Conservation (phyloP, 1,140 invertebrate species). For the Andrena cerasifolii region DNA sequence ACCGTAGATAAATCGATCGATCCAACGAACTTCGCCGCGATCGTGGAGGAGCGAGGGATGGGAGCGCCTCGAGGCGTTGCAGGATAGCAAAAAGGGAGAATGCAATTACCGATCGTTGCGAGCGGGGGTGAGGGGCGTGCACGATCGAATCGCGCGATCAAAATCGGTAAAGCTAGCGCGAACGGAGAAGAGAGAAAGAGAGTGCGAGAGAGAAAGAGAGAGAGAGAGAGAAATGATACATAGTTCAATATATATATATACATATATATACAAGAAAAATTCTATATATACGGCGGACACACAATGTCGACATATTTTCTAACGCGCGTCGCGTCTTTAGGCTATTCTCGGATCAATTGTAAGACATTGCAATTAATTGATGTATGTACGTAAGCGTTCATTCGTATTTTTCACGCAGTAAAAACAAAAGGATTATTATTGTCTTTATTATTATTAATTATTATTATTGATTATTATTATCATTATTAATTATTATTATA, state of each 20-base stretch:
- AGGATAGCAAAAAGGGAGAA: background rate
- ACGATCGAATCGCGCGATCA: conserved; percentile 36
- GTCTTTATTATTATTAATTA: conserved; percentile 68
- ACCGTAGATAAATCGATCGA: conserved; percentile 3
- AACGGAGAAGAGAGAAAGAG: conserved; percentile 35
- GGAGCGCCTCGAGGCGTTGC: background rate
- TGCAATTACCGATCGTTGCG: conserved; percentile 29
- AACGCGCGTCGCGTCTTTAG: conserved; percentile 72
- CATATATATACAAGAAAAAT: conserved; percentile 16
- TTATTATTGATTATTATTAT: conserved; percentile 71
- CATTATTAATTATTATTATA: conserved; percentile 70
- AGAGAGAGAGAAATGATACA: conserved; percentile 47
- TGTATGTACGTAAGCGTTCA: conserved; percentile 80
- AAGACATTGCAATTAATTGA: conserved; percentile 76
- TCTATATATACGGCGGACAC: conserved; percentile 38
- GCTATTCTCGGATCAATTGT: conserved; percentile 75
- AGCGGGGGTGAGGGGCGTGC: background rate
- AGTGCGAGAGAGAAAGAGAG: conserved; percentile 39
- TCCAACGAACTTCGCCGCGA: conserved; percentile 37
- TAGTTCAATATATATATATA: conserved; percentile 51
- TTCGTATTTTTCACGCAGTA: conserved; percentile 81
- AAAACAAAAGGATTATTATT: conserved; percentile 73
- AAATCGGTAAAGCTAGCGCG: conserved; percentile 20
- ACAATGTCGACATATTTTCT: conserved; percentile 64
- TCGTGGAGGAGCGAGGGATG: conserved; percentile 30